phyloP scores from a whole-genome alignment of 1,140 invertebrate genomes.

The Drosophila santomea region DNA sequence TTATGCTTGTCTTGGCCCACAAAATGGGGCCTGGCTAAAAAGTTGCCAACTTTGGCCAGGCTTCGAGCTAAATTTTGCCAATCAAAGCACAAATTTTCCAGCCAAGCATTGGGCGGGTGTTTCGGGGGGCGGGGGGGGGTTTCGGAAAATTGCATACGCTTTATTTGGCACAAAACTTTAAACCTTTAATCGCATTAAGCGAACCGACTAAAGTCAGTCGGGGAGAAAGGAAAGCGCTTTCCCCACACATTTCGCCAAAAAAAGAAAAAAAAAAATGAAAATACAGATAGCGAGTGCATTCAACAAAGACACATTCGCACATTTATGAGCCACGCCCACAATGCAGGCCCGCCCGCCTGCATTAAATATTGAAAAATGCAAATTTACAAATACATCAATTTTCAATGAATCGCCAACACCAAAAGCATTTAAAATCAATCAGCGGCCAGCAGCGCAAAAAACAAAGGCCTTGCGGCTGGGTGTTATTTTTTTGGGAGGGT shows the following conservation, averaged over 20 bases:
- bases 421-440: constrained; percentile 80
- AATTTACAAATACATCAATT: constrained; percentile 79
- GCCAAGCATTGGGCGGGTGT: background rate
- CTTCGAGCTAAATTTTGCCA: constrained; percentile 54
- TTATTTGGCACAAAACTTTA: constrained; percentile 79
- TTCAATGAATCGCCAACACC: constrained; percentile 72
- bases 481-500: background rate
- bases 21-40: constrained; percentile 48
- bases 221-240: background rate
- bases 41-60: constrained; percentile 42
- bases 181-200: constrained; percentile 82
- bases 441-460: constrained; percentile 38
- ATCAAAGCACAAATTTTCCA: constrained; percentile 57
- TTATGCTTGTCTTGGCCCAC: constrained; percentile 63
- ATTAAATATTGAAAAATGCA: constrained; percentile 78
- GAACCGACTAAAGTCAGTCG: constrained; percentile 60
- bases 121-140: background rate
- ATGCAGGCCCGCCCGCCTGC: constrained; percentile 2
- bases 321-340: constrained; percentile 13
- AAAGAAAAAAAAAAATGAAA: background rate
- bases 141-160: constrained; percentile 42
- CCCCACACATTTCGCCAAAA: background rate
- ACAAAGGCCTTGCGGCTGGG: background rate
- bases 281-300: background rate
- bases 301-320: constrained; percentile 9